Evolutionary conservation across 1,140 invertebrate genomes (phyloP).

Genomic region (Ips typographus): DNA sequence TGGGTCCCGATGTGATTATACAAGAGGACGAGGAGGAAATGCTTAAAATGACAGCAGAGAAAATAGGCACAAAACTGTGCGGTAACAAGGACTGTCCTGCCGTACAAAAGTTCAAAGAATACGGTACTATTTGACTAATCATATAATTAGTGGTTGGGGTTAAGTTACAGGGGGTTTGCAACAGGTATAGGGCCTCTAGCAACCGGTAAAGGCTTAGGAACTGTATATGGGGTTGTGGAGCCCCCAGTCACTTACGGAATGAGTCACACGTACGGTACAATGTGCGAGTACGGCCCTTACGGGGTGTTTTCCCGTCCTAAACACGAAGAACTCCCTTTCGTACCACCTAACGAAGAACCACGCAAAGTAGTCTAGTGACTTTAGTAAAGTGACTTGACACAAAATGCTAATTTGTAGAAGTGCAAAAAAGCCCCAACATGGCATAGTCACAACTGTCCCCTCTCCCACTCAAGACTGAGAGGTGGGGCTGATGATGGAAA

Average conservation of each 20-base stretch:
- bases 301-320: slow-evolving; percentile 46
- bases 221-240: slow-evolving; percentile 41
- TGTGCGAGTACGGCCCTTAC: slow-evolving; percentile 48
- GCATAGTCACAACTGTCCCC: slow-evolving; percentile 17
- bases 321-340: slow-evolving; percentile 41
- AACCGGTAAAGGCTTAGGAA: slow-evolving; percentile 44
- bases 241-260: slow-evolving; percentile 45
- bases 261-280: slow-evolving; percentile 48
- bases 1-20: neutral
- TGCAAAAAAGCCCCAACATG: slow-evolving; percentile 7
- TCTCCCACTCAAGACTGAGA: slow-evolving; percentile 23
- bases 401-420: slow-evolving; percentile 12
- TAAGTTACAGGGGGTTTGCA: neutral
- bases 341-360: slow-evolving; percentile 28
- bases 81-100: slow-evolving; percentile 48
- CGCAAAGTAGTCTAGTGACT: slow-evolving; percentile 1
- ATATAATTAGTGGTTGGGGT: neutral
- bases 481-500: slow-evolving; percentile 14
- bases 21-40: slow-evolving; percentile 5
- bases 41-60: slow-evolving; percentile 41
- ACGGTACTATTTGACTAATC: slow-evolving; percentile 29
- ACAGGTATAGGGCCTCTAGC: slow-evolving; percentile 47
- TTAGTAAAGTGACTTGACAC: neutral
- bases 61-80: slow-evolving; percentile 44
- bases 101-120: slow-evolving; percentile 46